Evolutionary conservation across 2,113 vertebrate species (phyloP).

Genomic region (Formicarius rufipectus): DNA sequence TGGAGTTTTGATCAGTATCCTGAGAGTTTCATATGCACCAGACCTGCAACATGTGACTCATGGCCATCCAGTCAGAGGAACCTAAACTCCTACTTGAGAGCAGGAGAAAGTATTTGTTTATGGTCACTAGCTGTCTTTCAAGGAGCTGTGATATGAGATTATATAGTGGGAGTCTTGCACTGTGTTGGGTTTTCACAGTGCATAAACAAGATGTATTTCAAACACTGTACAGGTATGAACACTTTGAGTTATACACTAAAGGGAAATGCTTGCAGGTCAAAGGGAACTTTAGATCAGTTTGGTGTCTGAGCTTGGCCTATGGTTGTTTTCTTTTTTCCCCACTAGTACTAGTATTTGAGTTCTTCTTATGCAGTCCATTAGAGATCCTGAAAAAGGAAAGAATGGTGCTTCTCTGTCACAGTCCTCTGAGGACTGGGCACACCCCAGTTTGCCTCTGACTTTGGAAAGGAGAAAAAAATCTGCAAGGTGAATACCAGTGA

Average conservation of each 20-base stretch:
- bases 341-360: not conserved
- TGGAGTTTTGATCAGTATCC: not conserved
- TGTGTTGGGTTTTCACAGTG: not conserved
- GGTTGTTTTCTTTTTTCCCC: not conserved
- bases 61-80: not conserved
- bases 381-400: not conserved
- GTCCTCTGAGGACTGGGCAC: not conserved
- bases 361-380: not conserved
- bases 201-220: not conserved
- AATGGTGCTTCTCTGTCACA: not conserved
- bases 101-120: not conserved
- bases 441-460: not conserved
- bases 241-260: not conserved
- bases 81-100: not conserved
- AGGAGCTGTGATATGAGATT: not conserved
- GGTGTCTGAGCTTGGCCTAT: not conserved
- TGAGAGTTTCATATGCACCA: not conserved
- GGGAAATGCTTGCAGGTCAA: not conserved
- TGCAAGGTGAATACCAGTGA: not conserved
- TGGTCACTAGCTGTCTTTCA: not conserved
- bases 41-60: not conserved
- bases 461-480: not conserved
- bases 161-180: not conserved
- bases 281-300: not conserved
- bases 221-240: not conserved